phyloP scores from a whole-genome alignment of 2,113 vertebrate genomes.

The Rhizomys pruinosus region DNA sequence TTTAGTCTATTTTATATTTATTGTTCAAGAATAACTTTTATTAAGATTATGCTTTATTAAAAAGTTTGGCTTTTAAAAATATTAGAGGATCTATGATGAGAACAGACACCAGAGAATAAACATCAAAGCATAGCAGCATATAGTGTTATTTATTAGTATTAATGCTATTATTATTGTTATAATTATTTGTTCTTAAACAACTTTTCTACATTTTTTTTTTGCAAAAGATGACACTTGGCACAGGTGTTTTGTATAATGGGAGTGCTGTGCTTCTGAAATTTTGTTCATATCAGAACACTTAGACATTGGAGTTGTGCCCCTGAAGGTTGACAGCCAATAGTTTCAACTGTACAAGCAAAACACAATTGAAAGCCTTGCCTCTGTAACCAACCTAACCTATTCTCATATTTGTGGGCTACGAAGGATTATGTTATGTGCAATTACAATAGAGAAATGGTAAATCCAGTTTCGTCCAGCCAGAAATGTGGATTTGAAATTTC shows the following conservation, averaged over 20 bases:
- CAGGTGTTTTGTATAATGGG: neutral
- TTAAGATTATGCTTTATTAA: neutral
- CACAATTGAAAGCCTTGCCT: neutral
- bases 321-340: too few relatives aligned
- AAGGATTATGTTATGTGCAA: neutral
- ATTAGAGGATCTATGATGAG: neutral
- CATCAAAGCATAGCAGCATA: neutral
- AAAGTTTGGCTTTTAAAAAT: slow-evolving; percentile 22
- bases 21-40: slow-evolving; percentile 27
- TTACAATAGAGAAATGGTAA: slow-evolving; percentile 27
- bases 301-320: neutral
- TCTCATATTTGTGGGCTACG: neutral
- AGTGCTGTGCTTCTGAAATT: neutral
- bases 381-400: neutral
- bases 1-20: neutral
- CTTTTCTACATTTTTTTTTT: neutral
- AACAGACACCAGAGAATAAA: neutral
- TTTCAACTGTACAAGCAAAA: neutral
- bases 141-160: neutral
- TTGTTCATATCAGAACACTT: neutral
- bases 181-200: neutral
- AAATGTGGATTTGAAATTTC: slow-evolving; percentile 39
- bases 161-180: too few relatives aligned
- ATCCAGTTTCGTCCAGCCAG: neutral
- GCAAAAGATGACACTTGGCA: neutral